A percentile compares a stretch with the other conserved stretches of the same genome.
These are phyloP conservation scores for Yponomeuta sedellus DNA, from an alignment of 2,888 invertebrate genomes.

Conservation along the genomic window DNA sequence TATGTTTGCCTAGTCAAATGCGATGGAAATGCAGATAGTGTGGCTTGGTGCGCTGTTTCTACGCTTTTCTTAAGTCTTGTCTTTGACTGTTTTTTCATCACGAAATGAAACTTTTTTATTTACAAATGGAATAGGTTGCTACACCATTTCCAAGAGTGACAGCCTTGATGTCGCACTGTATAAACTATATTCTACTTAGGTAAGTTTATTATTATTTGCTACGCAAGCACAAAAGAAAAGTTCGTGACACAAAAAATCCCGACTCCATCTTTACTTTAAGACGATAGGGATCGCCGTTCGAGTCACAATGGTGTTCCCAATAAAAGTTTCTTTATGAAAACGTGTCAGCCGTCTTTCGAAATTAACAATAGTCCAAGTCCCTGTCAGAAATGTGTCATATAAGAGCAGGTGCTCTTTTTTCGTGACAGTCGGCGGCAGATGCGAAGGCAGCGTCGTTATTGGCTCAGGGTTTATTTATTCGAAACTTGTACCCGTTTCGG, in stretches of 20 bases:
- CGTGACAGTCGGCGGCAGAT: constrained; percentile 45
- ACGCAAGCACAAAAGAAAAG: background rate
- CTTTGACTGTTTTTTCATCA: background rate
- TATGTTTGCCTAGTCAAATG: constrained; percentile 74
- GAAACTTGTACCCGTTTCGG: constrained; percentile 57
- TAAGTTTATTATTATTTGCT: background rate
- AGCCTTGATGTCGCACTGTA: background rate
- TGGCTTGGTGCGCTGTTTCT: constrained; percentile 32
- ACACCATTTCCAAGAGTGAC: background rate
- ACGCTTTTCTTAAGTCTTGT: constrained; percentile 22
- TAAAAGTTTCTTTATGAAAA: constrained; percentile 27
- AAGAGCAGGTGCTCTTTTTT: constrained; percentile 48
- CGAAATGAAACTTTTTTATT: background rate
- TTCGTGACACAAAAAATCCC: constrained; percentile 11
- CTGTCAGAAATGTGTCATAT: constrained; percentile 57
- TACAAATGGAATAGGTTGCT: background rate
- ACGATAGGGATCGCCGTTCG: constrained; percentile 7
- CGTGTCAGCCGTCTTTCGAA: constrained; percentile 27
- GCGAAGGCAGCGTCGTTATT: constrained; percentile 61
- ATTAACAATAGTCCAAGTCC: constrained; percentile 49
- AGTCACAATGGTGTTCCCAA: constrained; percentile 24
- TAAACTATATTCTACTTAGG: background rate
- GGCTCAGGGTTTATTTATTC: constrained; percentile 67
- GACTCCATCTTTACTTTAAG: constrained; percentile 8
- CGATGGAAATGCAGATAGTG: constrained; percentile 62